Evolutionary conservation across 2,113 vertebrate species (phyloP), one percentile per base, ranked within the genome.

Genomic region (Apteryx mantelli): DNA sequence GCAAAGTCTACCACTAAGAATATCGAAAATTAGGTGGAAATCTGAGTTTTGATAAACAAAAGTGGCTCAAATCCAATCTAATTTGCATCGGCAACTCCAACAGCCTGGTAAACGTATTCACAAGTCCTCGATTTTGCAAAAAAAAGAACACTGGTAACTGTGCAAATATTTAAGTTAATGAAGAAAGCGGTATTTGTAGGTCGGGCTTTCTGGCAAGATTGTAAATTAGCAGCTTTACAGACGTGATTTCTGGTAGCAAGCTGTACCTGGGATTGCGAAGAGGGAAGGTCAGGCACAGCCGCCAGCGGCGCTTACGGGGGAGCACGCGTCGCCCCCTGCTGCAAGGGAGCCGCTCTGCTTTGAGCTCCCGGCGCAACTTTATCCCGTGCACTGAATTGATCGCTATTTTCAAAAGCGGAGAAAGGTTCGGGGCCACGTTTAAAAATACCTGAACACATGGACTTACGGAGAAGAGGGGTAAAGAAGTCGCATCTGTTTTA

Each of bases 381-480:
- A 14, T 42, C 0, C 1, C 30, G 1, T 4, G 52, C 13, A 5
- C 0, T 2, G 7, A 38, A 7, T 36, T 0, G 7, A 3, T 4
- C 32, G 1, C 2, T 48, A 48, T 48, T 48, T 13, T 24, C 22
- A 2, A 15, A 52, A 9, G 46, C 0, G 19, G 9, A 25, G 24
- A 9, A 26, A 24, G 21, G 7, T 13, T 8, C 9, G 13, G 18
- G n/a, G 20, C 20, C 9, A 3, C 0, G 10, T 21, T 56, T 36
- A 22, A 26, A 55, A 22, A 19, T 1, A 32, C 5, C 3, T 3
- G 7, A 9, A 28, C 26, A 20, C 4, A 0, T 1, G 36, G 50
- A 9, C 10, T 6, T 0, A 10, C 0, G 4, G 46, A 12, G 40
- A n/a, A 24, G 30, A 22, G 52, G 4, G 0, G 20, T 0, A 20